These are phyloP conservation scores for Caerostris darwini DNA, from an alignment of 1,140 invertebrate species.

Conservation along the genomic window DNA sequence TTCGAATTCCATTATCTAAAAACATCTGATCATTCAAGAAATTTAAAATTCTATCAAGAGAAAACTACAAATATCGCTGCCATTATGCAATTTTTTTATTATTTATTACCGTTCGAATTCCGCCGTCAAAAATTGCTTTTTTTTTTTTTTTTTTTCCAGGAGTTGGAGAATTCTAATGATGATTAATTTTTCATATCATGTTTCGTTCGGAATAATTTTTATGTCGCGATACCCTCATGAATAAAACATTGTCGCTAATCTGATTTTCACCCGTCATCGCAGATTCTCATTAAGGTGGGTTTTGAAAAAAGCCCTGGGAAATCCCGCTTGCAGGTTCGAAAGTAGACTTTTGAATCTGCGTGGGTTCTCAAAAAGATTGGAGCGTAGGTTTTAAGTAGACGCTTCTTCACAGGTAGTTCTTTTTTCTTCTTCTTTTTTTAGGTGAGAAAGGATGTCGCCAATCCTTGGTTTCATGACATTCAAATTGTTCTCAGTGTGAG, in stretches of 20 bases:
- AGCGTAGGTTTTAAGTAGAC: neutral
- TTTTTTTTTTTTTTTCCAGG: too few relatives aligned
- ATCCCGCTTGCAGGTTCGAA: neutral
- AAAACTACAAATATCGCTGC: too few relatives aligned
- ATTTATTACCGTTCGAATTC: too few relatives aligned
- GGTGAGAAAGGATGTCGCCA: neutral
- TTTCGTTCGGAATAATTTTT: conserved; percentile 8
- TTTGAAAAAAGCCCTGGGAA: neutral
- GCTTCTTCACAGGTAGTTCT: conserved; percentile 16
- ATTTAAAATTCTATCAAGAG: neutral
- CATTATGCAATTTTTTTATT: too few relatives aligned
- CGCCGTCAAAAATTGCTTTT: too few relatives aligned
- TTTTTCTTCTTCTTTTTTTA: neutral
- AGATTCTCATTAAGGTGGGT: conserved; percentile 4
- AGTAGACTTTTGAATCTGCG: neutral
- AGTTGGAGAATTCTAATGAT: neutral
- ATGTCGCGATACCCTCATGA: conserved; percentile 6
- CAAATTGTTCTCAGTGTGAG: conserved; percentile 1
- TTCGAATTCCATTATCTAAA: neutral
- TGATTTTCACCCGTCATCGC: conserved; percentile 18
- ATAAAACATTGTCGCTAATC: conserved; percentile 24
- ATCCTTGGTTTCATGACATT: conserved; percentile 7
- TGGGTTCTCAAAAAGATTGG: neutral
- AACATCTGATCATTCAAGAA: neutral
- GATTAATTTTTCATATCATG: neutral